These are phyloP conservation scores for Ploceus nigricollis DNA, from an alignment of 2,113 vertebrate genomes.

Conservation along the genomic window DNA sequence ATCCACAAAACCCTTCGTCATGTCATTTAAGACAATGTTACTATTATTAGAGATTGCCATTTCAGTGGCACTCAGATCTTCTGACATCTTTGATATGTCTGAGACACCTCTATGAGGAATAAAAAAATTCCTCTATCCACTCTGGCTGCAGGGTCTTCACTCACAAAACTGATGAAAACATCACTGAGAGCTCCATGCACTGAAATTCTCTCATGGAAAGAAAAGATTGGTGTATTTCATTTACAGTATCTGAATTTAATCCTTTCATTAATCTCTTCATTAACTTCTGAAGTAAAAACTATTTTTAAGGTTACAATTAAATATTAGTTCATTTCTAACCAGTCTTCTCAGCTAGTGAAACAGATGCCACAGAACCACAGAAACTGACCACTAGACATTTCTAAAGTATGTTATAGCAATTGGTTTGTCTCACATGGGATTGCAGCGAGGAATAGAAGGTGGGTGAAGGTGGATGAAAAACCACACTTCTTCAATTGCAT, in stretches of 20 bases:
- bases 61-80: neutral
- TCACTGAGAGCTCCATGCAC: neutral
- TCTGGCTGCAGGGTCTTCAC: neutral
- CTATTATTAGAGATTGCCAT: neutral
- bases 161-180: neutral
- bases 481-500: neutral
- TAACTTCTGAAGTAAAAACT: neutral
- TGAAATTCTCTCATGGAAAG: neutral
- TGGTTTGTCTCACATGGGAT: accelerated
- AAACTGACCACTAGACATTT: accelerated
- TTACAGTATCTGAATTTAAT: neutral
- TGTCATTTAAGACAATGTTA: neutral
- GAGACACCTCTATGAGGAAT: neutral
- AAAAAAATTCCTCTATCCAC: neutral
- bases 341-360: neutral
- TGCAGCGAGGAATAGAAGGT: neutral
- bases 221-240: accelerated
- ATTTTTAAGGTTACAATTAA: neutral
- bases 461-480: neutral
- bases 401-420: accelerated
- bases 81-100: neutral
- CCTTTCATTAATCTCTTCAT: neutral
- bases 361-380: neutral
- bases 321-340: neutral
- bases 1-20: neutral